phyloP scores from a whole-genome alignment of 2,113 vertebrate genomes.

The Passerina amoena region DNA sequence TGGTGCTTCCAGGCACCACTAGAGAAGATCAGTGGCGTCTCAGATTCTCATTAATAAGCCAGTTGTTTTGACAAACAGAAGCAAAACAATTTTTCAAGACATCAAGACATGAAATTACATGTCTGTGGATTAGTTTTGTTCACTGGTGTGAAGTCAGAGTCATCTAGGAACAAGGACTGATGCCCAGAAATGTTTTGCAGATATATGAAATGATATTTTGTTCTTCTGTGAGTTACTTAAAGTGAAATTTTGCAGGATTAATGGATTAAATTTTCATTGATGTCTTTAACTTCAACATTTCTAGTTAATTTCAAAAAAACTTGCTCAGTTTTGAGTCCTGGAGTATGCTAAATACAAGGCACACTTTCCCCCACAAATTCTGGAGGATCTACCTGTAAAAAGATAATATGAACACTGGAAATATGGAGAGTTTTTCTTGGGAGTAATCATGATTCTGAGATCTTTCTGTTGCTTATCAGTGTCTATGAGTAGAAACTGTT shows the following conservation, averaged over 20 bases:
- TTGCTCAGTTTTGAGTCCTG: neutral
- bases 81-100: neutral
- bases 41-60: neutral
- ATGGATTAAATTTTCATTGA: neutral
- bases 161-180: neutral
- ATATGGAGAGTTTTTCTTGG: neutral
- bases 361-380: fast-evolving
- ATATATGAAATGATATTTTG: neutral
- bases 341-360: neutral
- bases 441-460: neutral
- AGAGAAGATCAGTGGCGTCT: neutral
- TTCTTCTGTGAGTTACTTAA: neutral
- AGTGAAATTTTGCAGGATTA: neutral
- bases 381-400: neutral
- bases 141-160: neutral
- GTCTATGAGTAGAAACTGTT: neutral
- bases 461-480: neutral
- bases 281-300: neutral
- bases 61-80: neutral
- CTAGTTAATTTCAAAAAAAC: neutral
- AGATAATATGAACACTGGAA: neutral
- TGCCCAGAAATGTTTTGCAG: neutral
- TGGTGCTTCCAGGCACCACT: neutral
- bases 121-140: neutral
- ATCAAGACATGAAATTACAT: neutral